A percentile compares a stretch with the other conserved stretches of the same genome.
phyloP scores from a whole-genome alignment of 2,797 vertebrate species.

The Cacajao melanocephalus region DNA sequence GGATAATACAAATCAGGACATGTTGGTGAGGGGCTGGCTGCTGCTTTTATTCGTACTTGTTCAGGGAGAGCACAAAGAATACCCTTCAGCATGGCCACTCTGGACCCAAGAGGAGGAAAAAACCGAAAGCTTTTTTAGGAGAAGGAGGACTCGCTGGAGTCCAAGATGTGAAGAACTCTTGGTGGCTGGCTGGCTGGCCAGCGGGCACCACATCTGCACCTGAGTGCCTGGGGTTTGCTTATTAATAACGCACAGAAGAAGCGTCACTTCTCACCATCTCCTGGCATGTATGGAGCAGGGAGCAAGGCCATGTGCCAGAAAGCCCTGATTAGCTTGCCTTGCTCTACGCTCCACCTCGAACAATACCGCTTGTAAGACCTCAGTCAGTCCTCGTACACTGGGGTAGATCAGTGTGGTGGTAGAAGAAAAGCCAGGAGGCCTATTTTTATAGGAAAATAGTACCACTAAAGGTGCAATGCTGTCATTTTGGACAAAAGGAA shows the following conservation, averaged over 20 bases:
- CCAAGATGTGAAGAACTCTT: conserved; percentile 75
- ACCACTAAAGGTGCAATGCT: conserved; percentile 57
- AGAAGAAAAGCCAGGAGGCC: conserved; percentile 68
- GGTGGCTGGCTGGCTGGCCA: conserved; percentile 65
- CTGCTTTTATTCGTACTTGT: conserved; percentile 86
- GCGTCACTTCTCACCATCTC: conserved; percentile 53
- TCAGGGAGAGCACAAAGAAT: conserved; percentile 86
- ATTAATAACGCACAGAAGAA: conserved; percentile 61
- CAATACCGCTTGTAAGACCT: conserved; percentile 12
- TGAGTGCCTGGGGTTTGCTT: conserved; percentile 68
- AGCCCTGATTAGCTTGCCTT: conserved; percentile 67
- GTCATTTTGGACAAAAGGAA: conserved; percentile 53
- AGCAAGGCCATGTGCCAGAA: conserved; percentile 63
- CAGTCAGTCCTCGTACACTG: conserved; percentile 41
- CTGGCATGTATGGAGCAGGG: conserved; percentile 67
- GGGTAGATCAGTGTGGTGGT: background rate
- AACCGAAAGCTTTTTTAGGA: conserved; percentile 81
- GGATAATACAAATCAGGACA: conserved; percentile 86
- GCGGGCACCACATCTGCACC: conserved; percentile 21
- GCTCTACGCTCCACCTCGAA: conserved; percentile 58
- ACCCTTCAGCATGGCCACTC: conserved; percentile 78
- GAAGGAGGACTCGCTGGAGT: conserved; percentile 74
- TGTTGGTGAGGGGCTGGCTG: conserved; percentile 83
- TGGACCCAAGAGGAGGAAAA: conserved; percentile 76
- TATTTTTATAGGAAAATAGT: conserved; percentile 50